A percentile compares a stretch with the other conserved stretches of the same genome.
Evolutionary conservation across 2,888 invertebrate genomes (phyloP).

Genomic region (Drosophila basisetae): DNA sequence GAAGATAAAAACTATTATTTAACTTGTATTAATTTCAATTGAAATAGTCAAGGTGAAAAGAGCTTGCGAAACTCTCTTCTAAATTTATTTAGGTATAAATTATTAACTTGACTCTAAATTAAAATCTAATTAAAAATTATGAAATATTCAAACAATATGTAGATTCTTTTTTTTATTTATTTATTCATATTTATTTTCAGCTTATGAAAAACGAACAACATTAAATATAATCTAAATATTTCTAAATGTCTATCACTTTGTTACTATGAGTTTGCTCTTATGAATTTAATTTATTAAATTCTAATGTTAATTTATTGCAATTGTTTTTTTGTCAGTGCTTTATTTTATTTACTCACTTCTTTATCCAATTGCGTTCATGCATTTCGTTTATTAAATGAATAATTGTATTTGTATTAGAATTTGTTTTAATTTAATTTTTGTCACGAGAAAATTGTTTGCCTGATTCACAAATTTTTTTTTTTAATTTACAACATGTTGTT

Average conservation of each 20-base stretch:
- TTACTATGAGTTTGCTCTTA: background rate
- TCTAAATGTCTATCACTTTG: background rate
- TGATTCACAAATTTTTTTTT: slow-evolving; percentile 2
- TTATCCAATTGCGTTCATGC: background rate
- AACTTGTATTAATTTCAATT: slow-evolving; percentile 69
- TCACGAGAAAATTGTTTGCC: background rate
- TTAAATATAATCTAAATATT: background rate
- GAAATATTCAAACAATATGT: background rate
- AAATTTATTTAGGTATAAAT: background rate
- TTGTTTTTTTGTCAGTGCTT: background rate
- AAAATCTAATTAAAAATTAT: background rate
- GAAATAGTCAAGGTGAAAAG: background rate
- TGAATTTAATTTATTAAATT: background rate
- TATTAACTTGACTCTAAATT: background rate
- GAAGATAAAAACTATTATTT: background rate
- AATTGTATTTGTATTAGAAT: background rate
- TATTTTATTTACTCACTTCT: background rate
- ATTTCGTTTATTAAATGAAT: background rate
- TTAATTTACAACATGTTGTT: slow-evolving; percentile 14
- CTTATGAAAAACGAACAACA: background rate
- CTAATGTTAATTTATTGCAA: background rate
- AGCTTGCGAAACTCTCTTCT: background rate
- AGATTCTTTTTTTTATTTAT: background rate
- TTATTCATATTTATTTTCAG: background rate
- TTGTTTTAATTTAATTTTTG: background rate